phyloP scores from a whole-genome alignment of 2,113 vertebrate species.

The Isichthys henryi region DNA sequence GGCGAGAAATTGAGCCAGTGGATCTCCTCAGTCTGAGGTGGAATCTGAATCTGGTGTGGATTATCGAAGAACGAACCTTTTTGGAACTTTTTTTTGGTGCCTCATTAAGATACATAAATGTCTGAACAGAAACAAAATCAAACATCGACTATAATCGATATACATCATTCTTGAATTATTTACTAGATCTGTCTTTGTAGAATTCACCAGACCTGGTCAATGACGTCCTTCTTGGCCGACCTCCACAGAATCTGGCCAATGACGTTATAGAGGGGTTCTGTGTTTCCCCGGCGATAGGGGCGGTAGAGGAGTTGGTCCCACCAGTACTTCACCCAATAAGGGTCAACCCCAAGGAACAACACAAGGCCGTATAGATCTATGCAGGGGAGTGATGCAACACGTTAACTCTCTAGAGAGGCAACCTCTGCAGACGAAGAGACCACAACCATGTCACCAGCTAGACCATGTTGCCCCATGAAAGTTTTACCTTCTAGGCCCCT shows the following conservation, averaged over 20 bases:
- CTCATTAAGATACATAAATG: neutral
- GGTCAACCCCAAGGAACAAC: constrained; percentile 90
- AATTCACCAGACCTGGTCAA: constrained; percentile 76
- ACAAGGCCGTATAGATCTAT: constrained; percentile 90
- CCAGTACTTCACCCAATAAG: constrained; percentile 95
- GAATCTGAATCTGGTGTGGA: constrained; percentile 83
- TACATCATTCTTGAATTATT: neutral
- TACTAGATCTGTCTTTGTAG: neutral
- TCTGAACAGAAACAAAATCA: neutral
- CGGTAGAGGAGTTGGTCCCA: constrained; percentile 90
- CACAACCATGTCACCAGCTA: neutral
- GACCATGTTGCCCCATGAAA: neutral
- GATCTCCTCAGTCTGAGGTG: constrained; percentile 86
- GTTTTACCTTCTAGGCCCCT: constrained; percentile 85
- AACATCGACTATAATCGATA: neutral
- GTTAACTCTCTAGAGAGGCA: neutral
- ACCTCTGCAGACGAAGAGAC: neutral
- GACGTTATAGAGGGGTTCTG: constrained; percentile 74
- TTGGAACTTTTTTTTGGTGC: neutral
- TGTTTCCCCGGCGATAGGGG: constrained; percentile 84
- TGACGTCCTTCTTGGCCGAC: constrained; percentile 94
- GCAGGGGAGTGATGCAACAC: constrained; percentile 27
- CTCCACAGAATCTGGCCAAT: constrained; percentile 87
- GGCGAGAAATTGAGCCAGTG: constrained; percentile 96
- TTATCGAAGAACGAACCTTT: neutral